These are phyloP conservation scores for Pimephales promelas DNA, from an alignment of 2,113 vertebrate species.

Conservation along the genomic window DNA sequence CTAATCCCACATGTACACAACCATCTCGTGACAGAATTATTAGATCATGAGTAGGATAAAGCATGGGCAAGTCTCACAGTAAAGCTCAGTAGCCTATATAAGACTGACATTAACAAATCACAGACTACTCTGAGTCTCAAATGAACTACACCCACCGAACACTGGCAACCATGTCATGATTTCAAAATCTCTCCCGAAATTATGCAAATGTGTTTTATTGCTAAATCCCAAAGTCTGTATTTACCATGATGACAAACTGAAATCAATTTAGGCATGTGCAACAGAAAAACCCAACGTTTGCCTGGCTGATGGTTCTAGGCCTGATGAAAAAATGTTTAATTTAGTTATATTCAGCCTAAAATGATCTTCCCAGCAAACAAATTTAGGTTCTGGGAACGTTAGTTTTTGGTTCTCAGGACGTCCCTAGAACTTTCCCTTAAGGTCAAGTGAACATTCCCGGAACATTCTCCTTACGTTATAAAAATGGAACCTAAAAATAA, in stretches of 20 bases:
- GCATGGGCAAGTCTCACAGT: not conserved
- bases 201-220: not conserved
- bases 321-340: not conserved
- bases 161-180: not conserved
- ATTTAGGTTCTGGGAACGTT: too few relatives aligned
- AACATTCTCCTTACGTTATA: too few relatives aligned
- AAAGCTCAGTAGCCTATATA: not conserved
- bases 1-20: conserved; percentile 16
- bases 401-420: too few relatives aligned
- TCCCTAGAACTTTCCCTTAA: too few relatives aligned
- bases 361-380: too few relatives aligned
- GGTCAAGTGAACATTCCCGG: too few relatives aligned
- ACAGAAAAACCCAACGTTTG: not conserved
- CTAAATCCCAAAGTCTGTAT: conserved; percentile 2
- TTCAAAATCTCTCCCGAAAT: not conserved
- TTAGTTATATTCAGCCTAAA: not conserved
- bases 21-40: conserved; percentile 17
- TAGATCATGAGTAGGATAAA: not conserved
- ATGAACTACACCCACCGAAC: not conserved
- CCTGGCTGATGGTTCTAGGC: not conserved
- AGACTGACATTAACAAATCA: not conserved
- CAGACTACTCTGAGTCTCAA: not conserved
- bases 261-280: not conserved
- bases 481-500: too few relatives aligned
- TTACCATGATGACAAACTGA: not conserved